These are phyloP conservation scores for Pseudeuparius sepicola DNA, from an alignment of 2,888 invertebrate species.

Conservation along the genomic window DNA sequence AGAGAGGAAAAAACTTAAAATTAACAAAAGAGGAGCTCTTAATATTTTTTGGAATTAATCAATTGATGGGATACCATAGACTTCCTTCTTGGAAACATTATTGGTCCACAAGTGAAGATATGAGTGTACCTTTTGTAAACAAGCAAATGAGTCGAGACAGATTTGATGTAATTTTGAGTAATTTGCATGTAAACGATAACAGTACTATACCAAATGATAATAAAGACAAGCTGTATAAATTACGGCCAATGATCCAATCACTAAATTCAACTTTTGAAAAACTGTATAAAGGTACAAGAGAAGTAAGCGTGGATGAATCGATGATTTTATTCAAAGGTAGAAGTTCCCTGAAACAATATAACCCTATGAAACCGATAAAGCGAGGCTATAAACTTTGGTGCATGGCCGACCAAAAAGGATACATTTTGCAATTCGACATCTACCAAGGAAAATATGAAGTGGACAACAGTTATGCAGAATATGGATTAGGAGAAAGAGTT, in stretches of 20 bases:
- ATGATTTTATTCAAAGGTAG: conserved; percentile 21
- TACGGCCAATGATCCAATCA: conserved; percentile 3
- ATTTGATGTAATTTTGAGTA: neutral
- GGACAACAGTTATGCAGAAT: neutral
- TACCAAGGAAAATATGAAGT: conserved; percentile 24
- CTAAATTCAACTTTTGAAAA: neutral
- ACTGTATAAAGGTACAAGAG: conserved; percentile 11
- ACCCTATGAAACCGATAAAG: conserved; percentile 16
- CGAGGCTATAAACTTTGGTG: conserved; percentile 22
- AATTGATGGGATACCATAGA: conserved; percentile 10
- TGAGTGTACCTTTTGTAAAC: neutral
- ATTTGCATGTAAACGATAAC: conserved; percentile 19
- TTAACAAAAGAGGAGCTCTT: conserved; percentile 2
- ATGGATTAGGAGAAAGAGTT: neutral
- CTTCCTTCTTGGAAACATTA: conserved; percentile 10
- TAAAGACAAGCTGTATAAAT: conserved; percentile 17
- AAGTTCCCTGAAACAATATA: conserved; percentile 18
- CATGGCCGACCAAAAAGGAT: conserved; percentile 19
- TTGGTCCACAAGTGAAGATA: conserved; percentile 2
- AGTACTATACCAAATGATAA: conserved; percentile 11
- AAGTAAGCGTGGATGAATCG: conserved; percentile 17
- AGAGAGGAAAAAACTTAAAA: conserved; percentile 10
- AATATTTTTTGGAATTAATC: conserved; percentile 10
- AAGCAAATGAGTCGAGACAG: neutral
- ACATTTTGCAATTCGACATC: conserved; percentile 20